Percentiles rank a stretch among this genome's conserved stretches.
phyloP scores from a whole-genome alignment of 2,113 vertebrate genomes.

The Odocoileus hemionus region DNA sequence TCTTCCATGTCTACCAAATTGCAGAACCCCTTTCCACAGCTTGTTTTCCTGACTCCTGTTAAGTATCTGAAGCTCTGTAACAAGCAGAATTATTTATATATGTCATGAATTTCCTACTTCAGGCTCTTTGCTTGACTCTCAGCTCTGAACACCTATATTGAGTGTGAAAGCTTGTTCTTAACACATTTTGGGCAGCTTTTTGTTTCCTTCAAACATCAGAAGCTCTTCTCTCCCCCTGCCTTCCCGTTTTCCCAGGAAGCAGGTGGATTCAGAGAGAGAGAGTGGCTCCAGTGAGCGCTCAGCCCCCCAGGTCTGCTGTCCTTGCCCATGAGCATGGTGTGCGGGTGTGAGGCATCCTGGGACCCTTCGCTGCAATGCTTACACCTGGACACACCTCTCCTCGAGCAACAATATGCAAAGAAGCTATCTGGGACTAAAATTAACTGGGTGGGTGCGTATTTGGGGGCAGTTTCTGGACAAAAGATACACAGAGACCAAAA shows the following conservation, averaged over 20 bases:
- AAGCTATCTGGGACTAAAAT: neutral
- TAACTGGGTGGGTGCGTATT: neutral
- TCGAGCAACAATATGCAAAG: neutral
- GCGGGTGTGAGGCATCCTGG: neutral
- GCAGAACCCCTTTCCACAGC: neutral
- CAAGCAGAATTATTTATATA: conserved; percentile 42
- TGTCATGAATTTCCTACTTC: conserved; percentile 16
- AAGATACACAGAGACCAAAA: neutral
- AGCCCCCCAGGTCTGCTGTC: neutral
- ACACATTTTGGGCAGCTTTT: neutral
- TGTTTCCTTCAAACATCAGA: neutral
- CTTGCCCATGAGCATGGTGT: neutral
- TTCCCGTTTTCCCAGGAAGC: neutral
- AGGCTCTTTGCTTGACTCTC: neutral
- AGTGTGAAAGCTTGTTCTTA: neutral
- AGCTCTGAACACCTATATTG: neutral
- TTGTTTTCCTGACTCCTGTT: conserved; percentile 5
- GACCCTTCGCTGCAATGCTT: neutral
- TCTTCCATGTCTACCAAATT: neutral
- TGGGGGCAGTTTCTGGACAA: neutral
- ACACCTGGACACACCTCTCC: neutral
- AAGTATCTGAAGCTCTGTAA: conserved; percentile 16
- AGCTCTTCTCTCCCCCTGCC: neutral
- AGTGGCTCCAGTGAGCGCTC: neutral
- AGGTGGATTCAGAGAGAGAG: neutral